phyloP scores from a whole-genome alignment of 2,113 vertebrate genomes.

The Pelodiscus sinensis region DNA sequence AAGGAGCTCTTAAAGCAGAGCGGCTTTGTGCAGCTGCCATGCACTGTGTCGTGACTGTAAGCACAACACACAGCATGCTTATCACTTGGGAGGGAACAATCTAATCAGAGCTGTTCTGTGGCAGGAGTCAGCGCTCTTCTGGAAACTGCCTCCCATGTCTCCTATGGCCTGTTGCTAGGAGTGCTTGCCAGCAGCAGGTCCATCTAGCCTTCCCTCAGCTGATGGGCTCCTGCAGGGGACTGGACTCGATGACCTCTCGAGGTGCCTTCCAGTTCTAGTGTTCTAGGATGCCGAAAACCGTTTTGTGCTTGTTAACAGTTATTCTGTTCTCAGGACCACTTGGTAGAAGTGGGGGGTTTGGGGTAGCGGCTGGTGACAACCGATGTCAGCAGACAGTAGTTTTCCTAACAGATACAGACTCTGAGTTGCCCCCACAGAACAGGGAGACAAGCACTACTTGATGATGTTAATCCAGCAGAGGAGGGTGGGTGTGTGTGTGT shows the following conservation, averaged over 20 bases:
- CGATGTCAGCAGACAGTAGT: not conserved
- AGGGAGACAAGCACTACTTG: not conserved
- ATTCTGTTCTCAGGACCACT: fast-evolving
- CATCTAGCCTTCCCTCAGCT: not conserved
- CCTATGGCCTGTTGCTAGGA: not conserved
- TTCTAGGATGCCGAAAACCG: fast-evolving
- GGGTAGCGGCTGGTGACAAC: not conserved
- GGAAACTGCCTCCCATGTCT: not conserved
- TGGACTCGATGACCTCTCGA: too few species aligned
- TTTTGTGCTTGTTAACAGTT: not conserved
- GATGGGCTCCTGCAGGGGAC: not conserved
- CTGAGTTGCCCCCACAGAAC: not conserved
- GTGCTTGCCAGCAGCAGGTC: not conserved
- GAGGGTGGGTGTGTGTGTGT: too few species aligned
- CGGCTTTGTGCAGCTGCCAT: fast-evolving
- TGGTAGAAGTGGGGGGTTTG: fast-evolving
- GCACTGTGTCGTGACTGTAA: not conserved
- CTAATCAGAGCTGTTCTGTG: not conserved
- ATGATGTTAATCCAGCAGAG: not conserved
- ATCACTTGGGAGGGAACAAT: not conserved
- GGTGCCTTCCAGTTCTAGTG: too few species aligned
- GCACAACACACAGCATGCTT: fast-evolving
- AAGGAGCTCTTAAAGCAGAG: not conserved
- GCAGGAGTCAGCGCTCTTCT: fast-evolving
- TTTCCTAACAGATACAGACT: fast-evolving